Percentiles rank a stretch among this genome's conserved stretches.
These are phyloP conservation scores for Drosophila mojavensis DNA, from an alignment of 1,140 invertebrate species.

Conservation along the genomic window DNA sequence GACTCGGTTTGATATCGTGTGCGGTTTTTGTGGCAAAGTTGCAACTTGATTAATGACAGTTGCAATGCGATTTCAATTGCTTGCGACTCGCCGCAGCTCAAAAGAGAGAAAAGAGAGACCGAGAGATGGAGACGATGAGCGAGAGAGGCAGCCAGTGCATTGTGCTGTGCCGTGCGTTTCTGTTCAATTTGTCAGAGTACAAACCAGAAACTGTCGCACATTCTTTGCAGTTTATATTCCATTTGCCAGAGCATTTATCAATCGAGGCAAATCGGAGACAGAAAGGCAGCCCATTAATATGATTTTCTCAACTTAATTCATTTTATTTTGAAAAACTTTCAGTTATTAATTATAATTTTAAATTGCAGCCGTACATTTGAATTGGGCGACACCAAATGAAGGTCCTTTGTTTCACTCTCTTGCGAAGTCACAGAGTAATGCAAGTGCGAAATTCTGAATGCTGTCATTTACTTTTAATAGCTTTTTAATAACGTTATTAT, in stretches of 20 bases:
- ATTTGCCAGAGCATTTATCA: conserved; percentile 44
- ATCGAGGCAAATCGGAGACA: conserved; percentile 19
- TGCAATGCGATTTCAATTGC: conserved; percentile 44
- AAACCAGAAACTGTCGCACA: conserved; percentile 45
- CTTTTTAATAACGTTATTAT: too few species aligned
- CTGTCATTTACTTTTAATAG: too few species aligned
- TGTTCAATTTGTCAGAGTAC: conserved; percentile 48
- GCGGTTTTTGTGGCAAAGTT: conserved; percentile 53
- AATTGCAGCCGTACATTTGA: background rate
- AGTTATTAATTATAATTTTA: conserved; percentile 20
- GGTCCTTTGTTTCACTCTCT: background rate
- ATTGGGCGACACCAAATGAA: too few species aligned
- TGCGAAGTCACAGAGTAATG: background rate
- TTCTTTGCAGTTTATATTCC: conserved; percentile 35
- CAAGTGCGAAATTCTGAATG: too few species aligned
- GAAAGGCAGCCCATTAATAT: conserved; percentile 32
- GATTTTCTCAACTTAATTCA: conserved; percentile 19
- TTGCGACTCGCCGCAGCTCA: conserved; percentile 30
- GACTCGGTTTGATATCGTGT: conserved; percentile 46
- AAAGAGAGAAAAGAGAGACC: background rate
- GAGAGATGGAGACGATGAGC: background rate
- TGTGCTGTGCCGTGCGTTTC: conserved; percentile 24
- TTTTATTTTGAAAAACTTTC: background rate
- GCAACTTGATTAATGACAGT: conserved; percentile 53
- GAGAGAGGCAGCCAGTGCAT: conserved; percentile 22